Evolutionary conservation across 1,140 invertebrate species (phyloP).

Genomic region (Aethina tumida): DNA sequence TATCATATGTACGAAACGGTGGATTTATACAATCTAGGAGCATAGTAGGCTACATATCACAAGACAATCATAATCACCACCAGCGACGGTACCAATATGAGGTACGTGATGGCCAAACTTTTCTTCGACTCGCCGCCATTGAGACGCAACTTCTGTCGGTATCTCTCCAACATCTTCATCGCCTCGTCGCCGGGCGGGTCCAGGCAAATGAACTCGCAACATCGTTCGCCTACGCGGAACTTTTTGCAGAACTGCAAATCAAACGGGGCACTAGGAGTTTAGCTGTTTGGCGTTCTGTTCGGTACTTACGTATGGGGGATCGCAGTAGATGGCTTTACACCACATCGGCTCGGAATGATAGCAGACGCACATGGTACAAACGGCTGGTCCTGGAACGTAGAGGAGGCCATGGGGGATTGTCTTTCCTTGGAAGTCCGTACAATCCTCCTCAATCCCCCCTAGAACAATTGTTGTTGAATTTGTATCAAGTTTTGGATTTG

Average conservation of each 20-base stretch:
- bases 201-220: conserved; percentile 67
- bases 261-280: no score
- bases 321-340: conserved; percentile 79
- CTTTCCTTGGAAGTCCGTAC: conserved; percentile 69
- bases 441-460: conserved; percentile 62
- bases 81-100: no score
- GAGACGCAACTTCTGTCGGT: conserved; percentile 16
- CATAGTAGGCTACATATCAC: no score
- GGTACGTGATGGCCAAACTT: no score
- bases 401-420: conserved; percentile 63
- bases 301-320: conserved; percentile 67
- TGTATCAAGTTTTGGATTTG: no score
- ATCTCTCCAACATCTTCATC: conserved; percentile 22
- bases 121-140: no score
- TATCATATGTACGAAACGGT: no score
- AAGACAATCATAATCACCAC: no score
- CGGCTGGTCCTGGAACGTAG: conserved; percentile 74
- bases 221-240: conserved; percentile 62
- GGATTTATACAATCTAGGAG: no score
- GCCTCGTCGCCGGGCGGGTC: conserved; percentile 53
- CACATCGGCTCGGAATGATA: conserved; percentile 74
- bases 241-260: conserved; percentile 58
- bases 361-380: conserved; percentile 78
- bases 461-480: no score
- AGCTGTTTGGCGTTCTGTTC: no score